These are phyloP conservation scores for Daboia siamensis DNA, from an alignment of 2,113 vertebrate species.

Conservation along the genomic window DNA sequence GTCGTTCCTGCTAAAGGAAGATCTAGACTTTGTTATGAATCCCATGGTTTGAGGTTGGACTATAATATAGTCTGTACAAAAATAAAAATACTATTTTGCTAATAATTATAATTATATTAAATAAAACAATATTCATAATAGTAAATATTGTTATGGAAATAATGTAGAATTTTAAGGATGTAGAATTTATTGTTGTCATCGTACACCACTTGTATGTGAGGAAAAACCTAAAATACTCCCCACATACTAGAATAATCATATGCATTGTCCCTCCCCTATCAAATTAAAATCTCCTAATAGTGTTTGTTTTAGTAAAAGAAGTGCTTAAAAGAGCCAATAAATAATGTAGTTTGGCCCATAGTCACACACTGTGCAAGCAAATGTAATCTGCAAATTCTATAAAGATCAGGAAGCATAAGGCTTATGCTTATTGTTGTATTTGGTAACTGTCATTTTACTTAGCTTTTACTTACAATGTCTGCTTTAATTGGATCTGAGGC, in stretches of 20 bases:
- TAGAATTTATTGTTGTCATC: background rate
- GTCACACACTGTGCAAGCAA: background rate
- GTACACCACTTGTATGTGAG: background rate
- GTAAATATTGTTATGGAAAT: background rate
- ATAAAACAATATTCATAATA: background rate
- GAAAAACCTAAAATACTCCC: background rate
- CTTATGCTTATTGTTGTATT: background rate
- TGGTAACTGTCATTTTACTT: background rate
- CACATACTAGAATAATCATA: background rate
- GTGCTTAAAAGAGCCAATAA: background rate
- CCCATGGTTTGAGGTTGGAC: background rate
- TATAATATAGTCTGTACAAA: background rate
- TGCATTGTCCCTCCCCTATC: too few species aligned
- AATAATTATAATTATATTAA: background rate
- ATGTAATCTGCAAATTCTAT: background rate
- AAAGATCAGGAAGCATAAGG: background rate
- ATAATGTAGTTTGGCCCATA: background rate
- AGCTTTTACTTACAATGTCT: background rate
- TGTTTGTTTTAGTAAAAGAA: background rate
- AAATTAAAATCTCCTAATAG: background rate
- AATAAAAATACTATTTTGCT: background rate
- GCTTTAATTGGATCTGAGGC: background rate
- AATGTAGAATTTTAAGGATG: background rate
- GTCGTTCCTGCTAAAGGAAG: background rate
- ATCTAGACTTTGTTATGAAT: background rate